Conservation (phyloP, 1,140 invertebrate genomes). For the Aphis craccivora region DNA sequence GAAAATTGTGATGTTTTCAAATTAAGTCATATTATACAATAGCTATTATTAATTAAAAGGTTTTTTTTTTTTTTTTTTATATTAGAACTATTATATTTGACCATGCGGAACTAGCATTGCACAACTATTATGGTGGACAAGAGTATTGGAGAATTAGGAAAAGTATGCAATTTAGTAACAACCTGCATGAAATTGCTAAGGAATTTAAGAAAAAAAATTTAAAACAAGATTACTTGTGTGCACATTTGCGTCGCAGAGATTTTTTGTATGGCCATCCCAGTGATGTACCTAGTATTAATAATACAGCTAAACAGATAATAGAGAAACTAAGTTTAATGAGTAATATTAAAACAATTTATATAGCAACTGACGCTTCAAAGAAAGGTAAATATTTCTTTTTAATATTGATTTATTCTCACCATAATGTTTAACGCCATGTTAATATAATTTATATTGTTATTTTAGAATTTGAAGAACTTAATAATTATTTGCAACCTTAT, state of each 20-base stretch:
- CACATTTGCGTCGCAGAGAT: constrained; percentile 86
- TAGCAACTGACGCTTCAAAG: constrained; percentile 81
- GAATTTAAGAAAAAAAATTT: constrained; percentile 75
- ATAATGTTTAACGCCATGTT: constrained; percentile 25
- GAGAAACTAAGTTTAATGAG: constrained; percentile 68
- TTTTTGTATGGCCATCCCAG: constrained; percentile 75
- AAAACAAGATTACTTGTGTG: constrained; percentile 77
- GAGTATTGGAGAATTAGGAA: constrained; percentile 86
- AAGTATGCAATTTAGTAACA: constrained; percentile 87
- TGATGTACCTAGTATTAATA: constrained; percentile 76
- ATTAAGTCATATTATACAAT: neutral
- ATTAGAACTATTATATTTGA: constrained; percentile 79
- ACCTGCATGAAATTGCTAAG: constrained; percentile 75
- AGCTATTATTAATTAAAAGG: neutral
- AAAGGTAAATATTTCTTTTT: constrained; percentile 63
- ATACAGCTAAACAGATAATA: constrained; percentile 76
- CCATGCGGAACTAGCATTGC: constrained; percentile 87
- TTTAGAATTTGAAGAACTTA: constrained; percentile 68
- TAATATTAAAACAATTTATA: constrained; percentile 74
- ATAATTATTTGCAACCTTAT: constrained; percentile 65
- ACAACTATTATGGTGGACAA: constrained; percentile 82
- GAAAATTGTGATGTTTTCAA: neutral
- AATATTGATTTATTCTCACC: constrained; percentile 4
- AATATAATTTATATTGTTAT: constrained; percentile 59
- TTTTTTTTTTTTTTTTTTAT: constrained; percentile 58